phyloP scores from a whole-genome alignment of 2,888 invertebrate genomes.

The Crossocerus cetratus region DNA sequence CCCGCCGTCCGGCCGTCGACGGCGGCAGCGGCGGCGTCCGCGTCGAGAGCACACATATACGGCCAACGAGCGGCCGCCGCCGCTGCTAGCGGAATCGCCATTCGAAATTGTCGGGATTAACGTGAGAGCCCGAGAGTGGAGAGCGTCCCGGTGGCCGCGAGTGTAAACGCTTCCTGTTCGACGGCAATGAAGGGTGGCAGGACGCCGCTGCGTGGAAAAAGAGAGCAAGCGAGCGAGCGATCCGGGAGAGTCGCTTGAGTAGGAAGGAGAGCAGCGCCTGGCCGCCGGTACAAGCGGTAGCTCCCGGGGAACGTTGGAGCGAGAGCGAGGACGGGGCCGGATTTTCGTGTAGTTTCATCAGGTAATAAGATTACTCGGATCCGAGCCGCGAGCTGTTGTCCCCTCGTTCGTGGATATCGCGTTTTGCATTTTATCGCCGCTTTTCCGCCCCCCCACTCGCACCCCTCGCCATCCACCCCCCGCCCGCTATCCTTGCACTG shows the following conservation, averaged over 20 bases:
- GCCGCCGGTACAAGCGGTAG: slow-evolving; percentile 1
- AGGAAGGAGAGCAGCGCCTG: too few species aligned
- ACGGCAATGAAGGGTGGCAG: slow-evolving; percentile 9
- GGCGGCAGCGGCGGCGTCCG: too few species aligned
- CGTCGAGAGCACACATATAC: too few species aligned
- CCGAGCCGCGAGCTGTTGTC: slow-evolving; percentile 30
- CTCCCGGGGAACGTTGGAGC: slow-evolving; percentile 2
- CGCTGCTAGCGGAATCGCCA: slow-evolving; percentile 39
- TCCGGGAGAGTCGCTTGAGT: background rate
- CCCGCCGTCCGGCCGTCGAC: too few species aligned
- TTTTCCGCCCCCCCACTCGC: background rate
- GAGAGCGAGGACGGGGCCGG: slow-evolving; percentile 21
- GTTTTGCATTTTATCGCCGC: slow-evolving; percentile 16
- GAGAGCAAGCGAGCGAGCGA: background rate
- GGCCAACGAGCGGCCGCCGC: too few species aligned
- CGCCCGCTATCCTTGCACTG: too few species aligned
- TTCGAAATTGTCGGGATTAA: slow-evolving; percentile 63
- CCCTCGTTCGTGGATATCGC: slow-evolving; percentile 30
- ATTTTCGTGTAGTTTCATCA: slow-evolving; percentile 48
- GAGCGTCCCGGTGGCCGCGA: slow-evolving; percentile 19
- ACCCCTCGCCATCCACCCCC: background rate
- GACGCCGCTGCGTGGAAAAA: background rate
- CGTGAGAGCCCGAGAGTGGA: slow-evolving; percentile 20
- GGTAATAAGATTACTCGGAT: slow-evolving; percentile 49
- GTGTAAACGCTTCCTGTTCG: slow-evolving; percentile 44